These are phyloP conservation scores for Pyralis farinalis DNA, from an alignment of 2,888 invertebrate genomes.

Conservation along the genomic window DNA sequence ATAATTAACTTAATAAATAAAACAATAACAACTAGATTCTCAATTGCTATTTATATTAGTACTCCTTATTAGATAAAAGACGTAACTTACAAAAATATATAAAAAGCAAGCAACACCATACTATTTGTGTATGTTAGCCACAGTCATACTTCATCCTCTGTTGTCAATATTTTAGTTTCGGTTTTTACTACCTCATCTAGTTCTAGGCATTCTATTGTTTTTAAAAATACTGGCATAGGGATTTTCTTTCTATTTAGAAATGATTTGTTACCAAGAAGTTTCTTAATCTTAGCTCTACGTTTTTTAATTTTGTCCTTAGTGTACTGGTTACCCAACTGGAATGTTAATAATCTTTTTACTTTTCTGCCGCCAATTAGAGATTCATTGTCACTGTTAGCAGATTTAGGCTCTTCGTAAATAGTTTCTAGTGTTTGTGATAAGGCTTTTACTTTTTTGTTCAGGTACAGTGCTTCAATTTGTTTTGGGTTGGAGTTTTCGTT, in stretches of 20 bases:
- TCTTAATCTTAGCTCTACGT: constrained; percentile 80
- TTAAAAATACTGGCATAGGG: constrained; percentile 79
- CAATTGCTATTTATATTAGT: too few species aligned
- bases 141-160: constrained; percentile 24
- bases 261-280: constrained; percentile 73
- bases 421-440: constrained; percentile 81
- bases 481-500: constrained; percentile 60
- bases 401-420: constrained; percentile 83
- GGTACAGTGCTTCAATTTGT: constrained; percentile 78
- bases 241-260: constrained; percentile 73
- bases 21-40: neutral
- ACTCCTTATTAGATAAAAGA: too few species aligned
- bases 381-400: constrained; percentile 53
- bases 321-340: constrained; percentile 69
- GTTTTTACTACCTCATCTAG: constrained; percentile 61
- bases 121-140: too few species aligned
- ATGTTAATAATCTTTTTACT: constrained; percentile 80
- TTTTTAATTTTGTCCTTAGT: constrained; percentile 81
- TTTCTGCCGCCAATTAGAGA: constrained; percentile 75
- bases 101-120: too few species aligned
- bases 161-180: constrained; percentile 38
- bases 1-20: neutral
- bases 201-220: constrained; percentile 76
- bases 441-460: constrained; percentile 78
- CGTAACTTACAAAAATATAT: too few species aligned